These are phyloP conservation scores for Ancistrus triradiatus DNA, from an alignment of 2,113 vertebrate genomes.

Conservation along the genomic window DNA sequence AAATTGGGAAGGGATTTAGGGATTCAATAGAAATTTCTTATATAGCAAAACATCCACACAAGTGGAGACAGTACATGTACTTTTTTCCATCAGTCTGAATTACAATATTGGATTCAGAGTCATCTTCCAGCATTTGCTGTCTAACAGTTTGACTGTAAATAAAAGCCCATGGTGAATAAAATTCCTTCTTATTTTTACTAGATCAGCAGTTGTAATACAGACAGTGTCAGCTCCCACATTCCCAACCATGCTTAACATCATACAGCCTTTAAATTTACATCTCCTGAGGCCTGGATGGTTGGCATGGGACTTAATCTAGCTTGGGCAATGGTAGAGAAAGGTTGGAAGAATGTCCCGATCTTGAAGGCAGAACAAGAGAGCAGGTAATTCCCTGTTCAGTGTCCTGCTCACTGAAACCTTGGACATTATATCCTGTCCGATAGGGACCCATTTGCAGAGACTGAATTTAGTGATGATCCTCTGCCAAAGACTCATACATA, in stretches of 20 bases:
- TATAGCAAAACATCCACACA: no score
- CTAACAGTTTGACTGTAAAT: not conserved
- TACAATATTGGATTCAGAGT: no score
- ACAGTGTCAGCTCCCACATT: no score
- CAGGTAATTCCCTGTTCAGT: conserved; percentile 61
- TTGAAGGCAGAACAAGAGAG: conserved; percentile 6
- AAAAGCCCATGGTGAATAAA: no score
- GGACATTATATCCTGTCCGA: conserved; percentile 60
- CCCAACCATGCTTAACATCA: not conserved
- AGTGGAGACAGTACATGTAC: no score
- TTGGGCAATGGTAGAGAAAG: not conserved
- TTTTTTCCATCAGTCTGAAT: no score
- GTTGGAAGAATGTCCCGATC: no score
- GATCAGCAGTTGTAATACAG: not conserved
- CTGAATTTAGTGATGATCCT: conserved; percentile 22
- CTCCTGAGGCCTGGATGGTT: conserved; percentile 1
- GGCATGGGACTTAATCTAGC: not conserved
- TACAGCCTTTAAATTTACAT: conserved; percentile 21
- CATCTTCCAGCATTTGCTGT: no score
- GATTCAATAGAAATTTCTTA: no score
- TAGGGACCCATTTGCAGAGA: not conserved
- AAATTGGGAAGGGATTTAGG: no score
- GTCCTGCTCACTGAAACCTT: no score
- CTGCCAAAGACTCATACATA: not conserved
- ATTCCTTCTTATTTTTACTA: not conserved